Base-by-base conservation (phyloP, 1,140 invertebrate species). In the Drosophila subobscura region DNA sequence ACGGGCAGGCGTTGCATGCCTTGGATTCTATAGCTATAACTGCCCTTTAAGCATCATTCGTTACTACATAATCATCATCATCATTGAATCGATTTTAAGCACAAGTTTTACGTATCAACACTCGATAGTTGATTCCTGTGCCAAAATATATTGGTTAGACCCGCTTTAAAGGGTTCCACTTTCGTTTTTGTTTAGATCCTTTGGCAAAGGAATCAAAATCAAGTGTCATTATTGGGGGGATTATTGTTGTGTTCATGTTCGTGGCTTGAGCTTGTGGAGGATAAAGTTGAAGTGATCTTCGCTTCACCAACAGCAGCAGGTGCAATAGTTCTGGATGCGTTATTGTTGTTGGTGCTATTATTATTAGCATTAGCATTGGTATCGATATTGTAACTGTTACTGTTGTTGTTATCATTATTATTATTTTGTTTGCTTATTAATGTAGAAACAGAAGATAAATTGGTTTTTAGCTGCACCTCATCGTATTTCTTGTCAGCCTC, bases 401-500 rank as follows among this genome's bases (percentile, higher is more conserved):
- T 84, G 63, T 72, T 83, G 58, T 59, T 86, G 60, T 73, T 85
- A 41, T 77, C 77, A 44, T 79, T 73, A 37, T 73, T 54, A 37
- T 54, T 54, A 23, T 64, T 64, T 22, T 54, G 51, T 16, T 77
- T 84, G 79, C 83, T 90, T 86, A 70, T 37, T 33, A 85, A 72
- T 70, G 41, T 77, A 73, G 59, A 37, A 37, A 37, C 10, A 37
- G 33, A 75, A 75, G 59, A 78, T 72, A 89, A 55, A 80, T 73
- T 89, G 72, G 85, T 89, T 85, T 84, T 84, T 84, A 88, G 80
- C 91, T 90, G 93, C 95, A 99, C 99, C 98, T 99, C 99, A 97
- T 99, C 99, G 94, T 99, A 99, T 99, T 99, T 99, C 94, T 99
- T 97, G 95, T 99, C 99, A 92, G 99, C 99, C 94, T 99, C 99